Base-by-base conservation (phyloP, 2,888 invertebrate species). In the Leucozona laternaria region DNA sequence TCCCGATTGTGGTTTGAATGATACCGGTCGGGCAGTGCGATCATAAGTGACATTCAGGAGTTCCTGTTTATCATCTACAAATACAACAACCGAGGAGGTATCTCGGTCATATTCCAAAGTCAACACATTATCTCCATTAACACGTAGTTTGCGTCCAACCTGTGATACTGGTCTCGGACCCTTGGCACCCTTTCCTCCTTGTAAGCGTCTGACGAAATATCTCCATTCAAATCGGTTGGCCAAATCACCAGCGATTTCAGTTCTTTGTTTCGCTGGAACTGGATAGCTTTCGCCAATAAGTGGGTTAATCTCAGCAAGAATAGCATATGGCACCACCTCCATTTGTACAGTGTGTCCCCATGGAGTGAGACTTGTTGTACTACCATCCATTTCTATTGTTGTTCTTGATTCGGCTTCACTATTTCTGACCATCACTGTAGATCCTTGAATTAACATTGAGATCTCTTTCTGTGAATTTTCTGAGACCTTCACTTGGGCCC, bases 221-320 rank as follows among this genome's bases (percentile, higher is more conserved):
- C 98, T 94, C 98, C 98, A 99, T 93, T 99, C 98, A 90, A 98
- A 97, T 88, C 98, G 94, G 90, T 98, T 98, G 0, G 97, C 97
- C 73, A 98, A 92, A 90, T 98, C 98, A 0, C 97, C 97, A 28
- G 97, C 97, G 17, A 98, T 96, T 93, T 97, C 97, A 0, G 97
- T 97, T 80, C 96, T 95, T 91, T 98, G 97, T 90, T 97, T 97
- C 0, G 97, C 97, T 1, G 98, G 97, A 0, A 98, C 97, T 0
- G 97, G 98, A 90, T 97, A 97, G 89, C 97, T 97, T 92, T 98
- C 97, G 0, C 96, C 97, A n/a, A 98, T 92, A 2, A 97, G 94
- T 0, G 97, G 97, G 90, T 97, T 97, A 53, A 97, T 95, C 92
- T 97, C 97, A n/a, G 96, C 96, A 28, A 98, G 93, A 62, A 98